Base-by-base conservation (phyloP, 2,797 vertebrate genomes). In the Micrastur ruficollis region DNA sequence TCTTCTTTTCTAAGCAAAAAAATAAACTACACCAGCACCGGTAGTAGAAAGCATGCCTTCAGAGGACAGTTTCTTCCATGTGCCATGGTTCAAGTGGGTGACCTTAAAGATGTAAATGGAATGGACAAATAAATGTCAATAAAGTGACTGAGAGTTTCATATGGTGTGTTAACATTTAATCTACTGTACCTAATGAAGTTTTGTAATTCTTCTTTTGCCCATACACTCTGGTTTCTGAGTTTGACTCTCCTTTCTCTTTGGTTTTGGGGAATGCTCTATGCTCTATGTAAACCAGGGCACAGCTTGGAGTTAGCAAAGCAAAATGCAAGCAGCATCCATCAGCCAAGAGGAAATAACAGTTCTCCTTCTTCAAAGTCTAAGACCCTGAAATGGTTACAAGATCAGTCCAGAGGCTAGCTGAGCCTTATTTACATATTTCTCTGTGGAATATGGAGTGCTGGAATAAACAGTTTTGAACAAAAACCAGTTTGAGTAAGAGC, bases 1-100 rank as follows among this genome's bases (percentile, higher is more conserved):
- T 97, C 94, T 95, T 97, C 80, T 94, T 96, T 94, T 61, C 71
- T 49, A 95, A 93, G 58, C 50, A 84, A 84, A 84, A 94, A 93
- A 91, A 89, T 78, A 95, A 96, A 50, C 38, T 49, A 62, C 29
- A 73, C 40, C 47, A 70, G 47, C 61, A 66, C 46, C 52, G 81
- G 65, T 19, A 74, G 94, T 26, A 81, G 78, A 70, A 91, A 83
- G 15, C 25, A 50, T 89, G 38, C 61, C 95, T 97, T 82, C 40
- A 56, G 74, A 97, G 74, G 42, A 90, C 70, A 90, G 86, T 92
- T 67, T 95, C 81, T 95, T 96, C 88, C 38, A 31, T 9, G 76
- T 93, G 72, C 59, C 29, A 25, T 38, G 38, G 44, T 66, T 91
- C 80, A 90, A 92, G 80, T 70, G 52, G 65, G 95, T 55, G 63